Conservation (phyloP, 2,888 invertebrate species). For the Scaptomyza caliginosa region DNA sequence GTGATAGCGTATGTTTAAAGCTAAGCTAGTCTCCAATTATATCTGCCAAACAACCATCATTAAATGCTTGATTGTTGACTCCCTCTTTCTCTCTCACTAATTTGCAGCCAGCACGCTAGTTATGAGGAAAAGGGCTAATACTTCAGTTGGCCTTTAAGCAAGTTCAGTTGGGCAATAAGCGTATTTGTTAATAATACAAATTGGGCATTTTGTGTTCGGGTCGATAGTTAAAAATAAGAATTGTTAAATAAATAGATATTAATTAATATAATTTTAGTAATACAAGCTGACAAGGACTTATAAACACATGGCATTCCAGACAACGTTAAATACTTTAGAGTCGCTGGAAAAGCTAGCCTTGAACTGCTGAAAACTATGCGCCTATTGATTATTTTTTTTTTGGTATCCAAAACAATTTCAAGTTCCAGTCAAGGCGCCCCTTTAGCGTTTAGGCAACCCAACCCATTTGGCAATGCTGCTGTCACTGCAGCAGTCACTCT, state of each 20-base stretch:
- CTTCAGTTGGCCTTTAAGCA: constrained; percentile 14
- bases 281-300: too few species aligned
- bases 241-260: neutral
- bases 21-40: constrained; percentile 18
- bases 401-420: constrained; percentile 27
- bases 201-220: neutral
- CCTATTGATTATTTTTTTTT: constrained; percentile 58
- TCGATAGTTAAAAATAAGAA: neutral
- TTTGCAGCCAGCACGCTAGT: constrained; percentile 28
- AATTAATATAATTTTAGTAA: neutral
- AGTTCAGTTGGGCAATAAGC: constrained; percentile 21
- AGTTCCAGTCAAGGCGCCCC: constrained; percentile 7
- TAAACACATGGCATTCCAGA: neutral
- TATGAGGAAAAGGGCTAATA: neutral
- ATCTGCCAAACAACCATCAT: constrained; percentile 30
- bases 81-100: neutral
- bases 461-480: constrained; percentile 22
- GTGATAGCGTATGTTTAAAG: neutral
- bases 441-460: constrained; percentile 2
- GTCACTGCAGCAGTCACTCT: constrained; percentile 47
- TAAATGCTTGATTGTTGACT: constrained; percentile 27
- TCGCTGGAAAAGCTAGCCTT: constrained; percentile 22
- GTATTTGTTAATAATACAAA: constrained; percentile 1
- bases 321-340: neutral
- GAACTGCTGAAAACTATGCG: constrained; percentile 25